A percentile compares a stretch with the other conserved stretches of the same genome.
These are phyloP conservation scores for Harpalus rubripes DNA, from an alignment of 2,888 invertebrate genomes.

Conservation along the genomic window DNA sequence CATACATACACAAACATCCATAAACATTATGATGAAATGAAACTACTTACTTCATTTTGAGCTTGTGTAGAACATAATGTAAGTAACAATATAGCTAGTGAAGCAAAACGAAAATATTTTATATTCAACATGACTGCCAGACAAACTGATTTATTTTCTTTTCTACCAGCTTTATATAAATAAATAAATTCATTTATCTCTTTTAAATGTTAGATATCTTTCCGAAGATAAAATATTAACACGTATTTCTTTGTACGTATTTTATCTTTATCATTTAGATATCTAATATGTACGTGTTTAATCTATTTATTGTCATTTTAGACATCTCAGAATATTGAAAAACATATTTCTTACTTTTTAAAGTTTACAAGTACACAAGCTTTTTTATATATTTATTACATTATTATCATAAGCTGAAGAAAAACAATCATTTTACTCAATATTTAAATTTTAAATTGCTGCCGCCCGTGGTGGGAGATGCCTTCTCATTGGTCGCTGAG, in stretches of 20 bases:
- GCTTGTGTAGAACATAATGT: background rate
- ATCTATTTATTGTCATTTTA: constrained; percentile 12
- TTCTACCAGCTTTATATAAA: constrained; percentile 10
- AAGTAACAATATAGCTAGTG: background rate
- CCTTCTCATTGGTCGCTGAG: no score
- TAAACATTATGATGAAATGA: background rate
- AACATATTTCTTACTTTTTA: no score
- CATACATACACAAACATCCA: background rate
- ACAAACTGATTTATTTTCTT: background rate
- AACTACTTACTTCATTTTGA: constrained; percentile 23
- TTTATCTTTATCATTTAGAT: background rate
- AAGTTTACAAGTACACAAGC: no score
- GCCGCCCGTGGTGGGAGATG: no score
- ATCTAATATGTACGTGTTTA: constrained; percentile 21
- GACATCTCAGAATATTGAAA: no score
- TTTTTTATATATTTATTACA: no score
- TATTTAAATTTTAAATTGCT: no score
- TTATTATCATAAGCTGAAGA: no score
- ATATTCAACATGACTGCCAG: background rate
- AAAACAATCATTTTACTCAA: no score
- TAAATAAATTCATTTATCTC: background rate
- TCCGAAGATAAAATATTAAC: background rate
- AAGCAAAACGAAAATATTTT: background rate
- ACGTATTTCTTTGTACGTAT: constrained; percentile 16
- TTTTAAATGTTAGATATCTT: background rate